phyloP scores from a whole-genome alignment of 2,113 vertebrate genomes.

The Phyllostomus discolor region DNA sequence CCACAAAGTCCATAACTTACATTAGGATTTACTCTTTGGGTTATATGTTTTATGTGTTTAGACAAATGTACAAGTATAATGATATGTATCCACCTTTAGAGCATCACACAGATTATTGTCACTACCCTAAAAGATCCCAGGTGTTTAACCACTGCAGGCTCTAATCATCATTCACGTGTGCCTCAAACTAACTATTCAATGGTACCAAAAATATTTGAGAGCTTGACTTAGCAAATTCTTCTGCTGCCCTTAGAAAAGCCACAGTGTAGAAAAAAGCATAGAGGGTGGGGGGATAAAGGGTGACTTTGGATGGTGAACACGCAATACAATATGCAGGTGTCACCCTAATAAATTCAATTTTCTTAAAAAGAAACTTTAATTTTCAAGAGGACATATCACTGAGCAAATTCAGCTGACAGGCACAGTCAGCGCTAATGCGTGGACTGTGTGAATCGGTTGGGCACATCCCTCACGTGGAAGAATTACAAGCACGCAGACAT shows the following conservation, averaged over 20 bases:
- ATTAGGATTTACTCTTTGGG: not conserved
- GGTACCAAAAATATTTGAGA: constrained; percentile 39
- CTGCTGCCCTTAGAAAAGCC: not conserved
- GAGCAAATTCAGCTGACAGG: not conserved
- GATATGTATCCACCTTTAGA: not conserved
- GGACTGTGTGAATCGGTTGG: no score
- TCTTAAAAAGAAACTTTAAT: not conserved
- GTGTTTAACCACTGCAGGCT: not conserved
- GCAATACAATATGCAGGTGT: not conserved
- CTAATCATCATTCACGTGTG: not conserved
- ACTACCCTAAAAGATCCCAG: not conserved
- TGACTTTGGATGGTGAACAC: not conserved
- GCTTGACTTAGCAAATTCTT: constrained; percentile 26
- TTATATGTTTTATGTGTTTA: no score
- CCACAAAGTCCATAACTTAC: not conserved
- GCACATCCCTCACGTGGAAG: fast-evolving
- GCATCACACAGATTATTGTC: not conserved
- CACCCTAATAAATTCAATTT: not conserved
- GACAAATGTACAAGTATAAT: not conserved
- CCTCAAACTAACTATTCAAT: constrained; percentile 25
- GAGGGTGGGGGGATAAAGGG: not conserved
- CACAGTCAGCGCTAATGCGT: fast-evolving
- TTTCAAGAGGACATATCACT: not conserved
- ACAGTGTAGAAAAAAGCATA: not conserved
- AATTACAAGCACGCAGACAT: fast-evolving